Evolutionary conservation across 2,113 vertebrate genomes (phyloP), one percentile per base, ranked within the genome.

Genomic region (Prionailurus bengalensis): DNA sequence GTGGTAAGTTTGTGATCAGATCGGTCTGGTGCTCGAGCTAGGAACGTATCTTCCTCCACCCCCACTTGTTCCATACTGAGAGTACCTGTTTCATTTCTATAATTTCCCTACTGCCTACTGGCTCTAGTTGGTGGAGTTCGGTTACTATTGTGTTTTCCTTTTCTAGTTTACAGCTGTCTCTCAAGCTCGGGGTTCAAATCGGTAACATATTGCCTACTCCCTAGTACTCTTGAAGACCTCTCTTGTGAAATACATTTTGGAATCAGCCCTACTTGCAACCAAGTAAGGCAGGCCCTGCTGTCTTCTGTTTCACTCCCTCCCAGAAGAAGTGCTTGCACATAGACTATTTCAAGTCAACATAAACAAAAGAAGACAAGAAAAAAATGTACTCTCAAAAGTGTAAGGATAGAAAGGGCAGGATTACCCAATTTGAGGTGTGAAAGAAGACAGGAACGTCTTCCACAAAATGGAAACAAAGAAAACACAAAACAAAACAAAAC

Each of bases 381-480:
- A 74, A 58, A 81, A 66, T 23, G 4, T 48, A 36, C 70, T 51
- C 11, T 85, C 66, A 45, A 79, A 94, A 78, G 76, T 31, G 36
- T 91, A 80, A 87, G 51, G 3, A 53, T 45, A 51, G n/a, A 42
- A 66, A 96, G 12, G 25, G 80, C 74, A 79, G 25, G 48, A 95
- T 89, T 84, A 96, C 96, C 88, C 95, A 88, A 88, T 78, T 89
- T 70, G 94, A 98, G 61, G 70, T 95, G 66, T 96, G 42, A 98
- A 97, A 97, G 83, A 97, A 98, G 68, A 95, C 51, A 76, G 51
- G 66, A 91, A 27, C 8, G 19, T 70, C 63, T 84, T 97, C 42
- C 51, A 87, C 1, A 79, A 96, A 97, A 80, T 25, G 4, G 78
- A 92, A 84, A 70, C 58, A 97, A 58, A 88, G 76, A 45, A 45